A percentile compares a stretch with the other conserved stretches of the same genome.
Conservation (phyloP, 2,888 invertebrate genomes). For the Lampropteryx suffumata region DNA sequence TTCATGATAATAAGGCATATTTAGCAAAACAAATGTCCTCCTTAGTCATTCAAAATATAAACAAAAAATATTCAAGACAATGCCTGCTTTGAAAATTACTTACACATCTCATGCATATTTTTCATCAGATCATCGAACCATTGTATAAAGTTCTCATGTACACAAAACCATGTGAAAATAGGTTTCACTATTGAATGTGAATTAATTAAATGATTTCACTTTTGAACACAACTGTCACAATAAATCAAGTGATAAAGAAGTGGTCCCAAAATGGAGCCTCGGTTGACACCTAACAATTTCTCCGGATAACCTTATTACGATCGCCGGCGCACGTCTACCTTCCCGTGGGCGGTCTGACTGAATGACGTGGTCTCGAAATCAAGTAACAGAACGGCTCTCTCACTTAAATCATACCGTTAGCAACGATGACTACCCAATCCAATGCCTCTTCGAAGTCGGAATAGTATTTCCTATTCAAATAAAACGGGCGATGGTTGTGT, state of each 20-base stretch:
- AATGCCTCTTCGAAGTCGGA: constrained; percentile 51
- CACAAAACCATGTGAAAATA: constrained; percentile 50
- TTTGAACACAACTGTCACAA: constrained; percentile 28
- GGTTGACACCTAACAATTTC: constrained; percentile 58
- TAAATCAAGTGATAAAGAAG: constrained; percentile 34
- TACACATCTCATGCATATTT: constrained; percentile 72
- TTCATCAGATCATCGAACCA: constrained; percentile 45
- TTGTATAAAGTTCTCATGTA: constrained; percentile 42
- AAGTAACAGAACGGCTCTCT: constrained; percentile 55
- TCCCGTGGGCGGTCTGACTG: constrained; percentile 71
- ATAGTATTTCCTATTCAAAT: constrained; percentile 8
- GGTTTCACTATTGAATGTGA: constrained; percentile 57
- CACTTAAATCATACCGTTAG: constrained; percentile 43
- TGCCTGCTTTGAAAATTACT: constrained; percentile 48
- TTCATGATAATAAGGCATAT: constrained; percentile 18
- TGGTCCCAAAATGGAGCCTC: constrained; percentile 51
- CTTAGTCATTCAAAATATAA: constrained; percentile 27
- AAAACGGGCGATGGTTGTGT: constrained; percentile 47
- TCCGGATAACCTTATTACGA: constrained; percentile 40
- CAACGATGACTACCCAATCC: constrained; percentile 44
- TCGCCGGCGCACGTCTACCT: constrained; percentile 70
- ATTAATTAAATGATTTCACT: constrained; percentile 43
- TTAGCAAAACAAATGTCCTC: constrained; percentile 22
- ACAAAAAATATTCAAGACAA: constrained; percentile 29
- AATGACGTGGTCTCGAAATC: constrained; percentile 75